phyloP scores from a whole-genome alignment of 2,113 vertebrate genomes.

The Bombycilla garrulus region DNA sequence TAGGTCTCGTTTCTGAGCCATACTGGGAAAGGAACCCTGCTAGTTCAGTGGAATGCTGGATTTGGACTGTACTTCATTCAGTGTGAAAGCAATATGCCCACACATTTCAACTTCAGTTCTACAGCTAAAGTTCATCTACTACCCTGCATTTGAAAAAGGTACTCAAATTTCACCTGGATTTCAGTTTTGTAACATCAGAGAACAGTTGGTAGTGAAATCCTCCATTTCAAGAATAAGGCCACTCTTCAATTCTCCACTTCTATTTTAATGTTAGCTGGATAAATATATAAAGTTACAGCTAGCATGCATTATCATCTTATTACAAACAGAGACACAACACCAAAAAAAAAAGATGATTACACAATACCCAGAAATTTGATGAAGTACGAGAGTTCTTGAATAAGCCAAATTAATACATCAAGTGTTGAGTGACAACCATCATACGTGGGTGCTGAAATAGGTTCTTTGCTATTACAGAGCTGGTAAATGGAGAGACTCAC shows the following conservation, averaged over 20 bases:
- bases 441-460: neutral
- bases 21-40: neutral
- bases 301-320: neutral
- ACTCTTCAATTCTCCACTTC: neutral
- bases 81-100: neutral
- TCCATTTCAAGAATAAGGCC: neutral
- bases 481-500: neutral
- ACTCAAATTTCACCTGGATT: neutral
- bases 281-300: neutral
- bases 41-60: neutral
- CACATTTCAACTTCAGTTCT: neutral
- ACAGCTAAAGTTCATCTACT: neutral
- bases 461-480: neutral
- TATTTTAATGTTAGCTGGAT: neutral
- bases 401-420: neutral
- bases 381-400: neutral
- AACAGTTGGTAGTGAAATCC: neutral
- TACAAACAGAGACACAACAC: neutral
- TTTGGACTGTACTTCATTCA: neutral
- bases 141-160: neutral
- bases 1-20: neutral
- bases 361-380: neutral
- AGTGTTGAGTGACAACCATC: neutral
- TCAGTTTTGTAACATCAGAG: neutral
- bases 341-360: neutral